Percentiles rank a stretch among this genome's conserved stretches.
Conservation (phyloP, 1,140 invertebrate species). For the Leptopilina boulardi region DNA sequence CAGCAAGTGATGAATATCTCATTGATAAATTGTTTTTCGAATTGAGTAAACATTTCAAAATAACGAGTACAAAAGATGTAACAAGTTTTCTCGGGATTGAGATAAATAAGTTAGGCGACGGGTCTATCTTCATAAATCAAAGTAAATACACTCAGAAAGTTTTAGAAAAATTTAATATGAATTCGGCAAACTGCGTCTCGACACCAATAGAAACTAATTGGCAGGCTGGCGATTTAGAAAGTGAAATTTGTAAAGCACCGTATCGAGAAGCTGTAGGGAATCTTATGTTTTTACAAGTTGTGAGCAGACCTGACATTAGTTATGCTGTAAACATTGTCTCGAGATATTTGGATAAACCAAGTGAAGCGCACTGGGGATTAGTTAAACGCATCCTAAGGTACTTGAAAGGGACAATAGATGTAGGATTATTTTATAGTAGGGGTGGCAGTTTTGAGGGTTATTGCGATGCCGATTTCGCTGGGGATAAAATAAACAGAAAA, state of each 20-base stretch:
- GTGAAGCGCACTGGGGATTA: conserved; percentile 23
- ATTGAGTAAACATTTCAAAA: conserved; percentile 41
- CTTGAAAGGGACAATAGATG: conserved; percentile 17
- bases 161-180: not conserved
- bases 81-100: conserved; percentile 31
- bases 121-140: conserved; percentile 40
- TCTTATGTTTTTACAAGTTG: conserved; percentile 58
- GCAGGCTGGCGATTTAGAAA: too few relatives aligned
- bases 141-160: conserved; percentile 38
- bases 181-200: too few relatives aligned
- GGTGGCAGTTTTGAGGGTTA: conserved; percentile 3
- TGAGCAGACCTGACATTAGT: conserved; percentile 63
- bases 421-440: conserved; percentile 21
- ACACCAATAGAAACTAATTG: too few relatives aligned
- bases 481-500: too few relatives aligned
- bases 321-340: conserved; percentile 29
- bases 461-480: too few relatives aligned
- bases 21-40: conserved; percentile 23
- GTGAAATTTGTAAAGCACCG: not conserved
- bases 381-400: conserved; percentile 30
- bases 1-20: conserved; percentile 22
- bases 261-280: conserved; percentile 58
- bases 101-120: conserved; percentile 21
- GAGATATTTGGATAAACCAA: conserved; percentile 53
- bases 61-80: conserved; percentile 47